These are phyloP conservation scores for Erynnis tages DNA, from an alignment of 2,888 invertebrate genomes.

Conservation along the genomic window DNA sequence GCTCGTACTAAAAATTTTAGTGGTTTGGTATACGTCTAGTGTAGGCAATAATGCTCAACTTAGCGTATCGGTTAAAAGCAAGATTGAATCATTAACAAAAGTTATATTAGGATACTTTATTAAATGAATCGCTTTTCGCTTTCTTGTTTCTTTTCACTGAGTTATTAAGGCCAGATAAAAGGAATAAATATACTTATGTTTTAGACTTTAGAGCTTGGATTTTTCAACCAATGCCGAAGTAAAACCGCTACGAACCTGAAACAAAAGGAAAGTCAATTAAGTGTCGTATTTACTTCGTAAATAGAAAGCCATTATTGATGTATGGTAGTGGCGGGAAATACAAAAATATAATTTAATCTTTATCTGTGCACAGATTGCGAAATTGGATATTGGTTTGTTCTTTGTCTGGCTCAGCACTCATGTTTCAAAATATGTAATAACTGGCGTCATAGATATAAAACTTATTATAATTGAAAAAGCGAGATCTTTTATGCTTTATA, in stretches of 20 bases:
- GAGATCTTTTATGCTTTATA: too few relatives aligned
- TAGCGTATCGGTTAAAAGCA: too few relatives aligned
- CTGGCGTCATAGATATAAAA: too few relatives aligned
- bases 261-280: conserved; percentile 36
- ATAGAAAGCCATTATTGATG: conserved; percentile 5
- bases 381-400: conserved; percentile 15
- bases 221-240: not conserved
- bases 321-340: conserved; percentile 9
- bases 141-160: too few relatives aligned
- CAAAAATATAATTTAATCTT: conserved; percentile 23
- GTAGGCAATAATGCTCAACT: too few relatives aligned
- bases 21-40: too few relatives aligned
- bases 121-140: too few relatives aligned
- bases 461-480: too few relatives aligned
- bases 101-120: too few relatives aligned
- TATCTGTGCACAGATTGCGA: conserved; percentile 17
- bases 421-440: too few relatives aligned
- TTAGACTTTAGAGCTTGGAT: conserved; percentile 30
- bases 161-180: not conserved
- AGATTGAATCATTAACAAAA: too few relatives aligned
- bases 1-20: too few relatives aligned
- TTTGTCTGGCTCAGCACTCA: not conserved
- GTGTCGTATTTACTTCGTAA: conserved; percentile 16
- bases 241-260: conserved; percentile 41
- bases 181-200: conserved; percentile 12